These are phyloP conservation scores for Chelonia mydas DNA, from an alignment of 2,797 vertebrate species.

Conservation along the genomic window DNA sequence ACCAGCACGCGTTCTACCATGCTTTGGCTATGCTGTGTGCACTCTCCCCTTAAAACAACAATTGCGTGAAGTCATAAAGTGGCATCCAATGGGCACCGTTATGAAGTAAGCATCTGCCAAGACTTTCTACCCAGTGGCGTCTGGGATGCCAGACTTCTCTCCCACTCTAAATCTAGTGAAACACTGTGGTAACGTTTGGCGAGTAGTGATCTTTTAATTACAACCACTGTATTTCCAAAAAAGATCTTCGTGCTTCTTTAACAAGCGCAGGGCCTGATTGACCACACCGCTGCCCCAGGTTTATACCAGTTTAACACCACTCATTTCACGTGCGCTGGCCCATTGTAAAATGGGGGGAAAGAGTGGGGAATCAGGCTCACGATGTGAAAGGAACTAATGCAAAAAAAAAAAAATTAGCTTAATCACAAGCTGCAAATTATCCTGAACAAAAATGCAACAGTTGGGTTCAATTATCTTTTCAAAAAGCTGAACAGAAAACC, in stretches of 20 bases:
- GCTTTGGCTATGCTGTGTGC: neutral
- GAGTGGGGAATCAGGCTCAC: neutral
- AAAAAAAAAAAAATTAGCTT: neutral
- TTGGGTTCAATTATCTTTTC: neutral
- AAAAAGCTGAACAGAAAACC: neutral
- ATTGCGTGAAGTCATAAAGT: neutral
- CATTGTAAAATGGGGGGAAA: neutral
- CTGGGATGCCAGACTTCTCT: neutral
- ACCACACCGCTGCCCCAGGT: neutral
- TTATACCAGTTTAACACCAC: neutral
- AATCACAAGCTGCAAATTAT: slow-evolving; percentile 27
- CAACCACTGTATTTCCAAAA: neutral
- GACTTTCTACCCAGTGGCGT: neutral
- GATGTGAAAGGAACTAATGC: neutral
- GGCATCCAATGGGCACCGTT: neutral
- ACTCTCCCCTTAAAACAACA: neutral
- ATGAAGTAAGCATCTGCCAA: neutral
- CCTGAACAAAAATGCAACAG: neutral
- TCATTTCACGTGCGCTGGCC: neutral
- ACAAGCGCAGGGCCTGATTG: neutral
- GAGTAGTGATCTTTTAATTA: neutral
- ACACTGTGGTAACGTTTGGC: rapidly evolving
- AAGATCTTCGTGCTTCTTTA: neutral
- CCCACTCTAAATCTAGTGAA: neutral
- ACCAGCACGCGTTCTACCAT: neutral